A percentile compares a stretch with the other conserved stretches of the same genome.
Evolutionary conservation across 2,888 invertebrate genomes (phyloP).

Genomic region (Amorpha juglandis): DNA sequence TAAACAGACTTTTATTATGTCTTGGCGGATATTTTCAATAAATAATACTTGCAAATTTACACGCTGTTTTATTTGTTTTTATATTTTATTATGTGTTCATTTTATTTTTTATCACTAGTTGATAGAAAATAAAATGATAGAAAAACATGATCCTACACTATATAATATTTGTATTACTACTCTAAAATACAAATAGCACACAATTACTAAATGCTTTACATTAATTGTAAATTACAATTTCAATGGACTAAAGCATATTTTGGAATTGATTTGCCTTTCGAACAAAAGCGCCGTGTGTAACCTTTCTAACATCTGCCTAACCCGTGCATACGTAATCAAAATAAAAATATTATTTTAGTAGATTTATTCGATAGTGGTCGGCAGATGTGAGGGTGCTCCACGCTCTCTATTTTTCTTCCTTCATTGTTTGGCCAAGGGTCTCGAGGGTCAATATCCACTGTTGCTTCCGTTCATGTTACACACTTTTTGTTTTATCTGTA

Average conservation of each 20-base stretch:
- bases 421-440: constrained; percentile 72
- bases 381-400: constrained; percentile 76
- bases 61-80: too few relatives aligned
- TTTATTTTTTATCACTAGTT: too few relatives aligned
- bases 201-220: too few relatives aligned
- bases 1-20: too few relatives aligned
- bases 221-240: too few relatives aligned
- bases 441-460: constrained; percentile 74
- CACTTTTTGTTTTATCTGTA: constrained; percentile 67
- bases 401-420: constrained; percentile 76
- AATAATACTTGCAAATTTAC: too few relatives aligned
- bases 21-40: too few relatives aligned
- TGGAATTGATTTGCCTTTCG: background rate
- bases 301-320: constrained; percentile 77
- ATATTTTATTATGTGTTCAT: too few relatives aligned
- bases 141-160: too few relatives aligned
- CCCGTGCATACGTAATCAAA: constrained; percentile 79
- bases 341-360: constrained; percentile 84
- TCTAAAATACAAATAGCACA: too few relatives aligned
- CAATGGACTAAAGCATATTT: background rate
- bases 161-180: too few relatives aligned
- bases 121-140: too few relatives aligned
- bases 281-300: constrained; percentile 48
- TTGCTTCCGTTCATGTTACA: constrained; percentile 73
- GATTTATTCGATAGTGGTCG: constrained; percentile 81